A percentile compares a stretch with the other conserved stretches of the same genome.
Conservation (phyloP, 2,797 vertebrate genomes). For the Danio choprae region DNA sequence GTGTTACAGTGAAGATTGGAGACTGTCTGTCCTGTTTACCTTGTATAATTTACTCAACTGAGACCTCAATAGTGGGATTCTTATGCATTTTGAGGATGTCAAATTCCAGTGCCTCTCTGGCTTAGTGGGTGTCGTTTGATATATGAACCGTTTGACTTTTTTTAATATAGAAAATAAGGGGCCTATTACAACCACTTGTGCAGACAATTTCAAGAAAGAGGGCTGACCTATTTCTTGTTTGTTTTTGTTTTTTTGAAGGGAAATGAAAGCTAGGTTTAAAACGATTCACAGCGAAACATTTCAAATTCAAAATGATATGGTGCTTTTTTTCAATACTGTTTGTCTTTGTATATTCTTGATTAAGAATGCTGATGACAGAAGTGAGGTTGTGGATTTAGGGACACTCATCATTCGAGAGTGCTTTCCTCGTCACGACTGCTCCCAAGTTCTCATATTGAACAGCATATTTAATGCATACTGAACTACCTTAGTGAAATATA, state of each 20-base stretch:
- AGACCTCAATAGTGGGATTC: slow-evolving; percentile 16
- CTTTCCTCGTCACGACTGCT: slow-evolving; percentile 11
- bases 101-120: slow-evolving; percentile 33
- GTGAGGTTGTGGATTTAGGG: slow-evolving; percentile 24
- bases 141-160: slow-evolving; percentile 35
- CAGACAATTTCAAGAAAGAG: background rate
- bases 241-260: slow-evolving; percentile 24
- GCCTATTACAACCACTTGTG: slow-evolving; percentile 26
- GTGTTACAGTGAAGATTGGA: slow-evolving; percentile 55
- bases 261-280: background rate
- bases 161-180: background rate
- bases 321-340: slow-evolving; percentile 38
- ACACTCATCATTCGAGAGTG: slow-evolving; percentile 46
- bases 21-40: slow-evolving; percentile 22
- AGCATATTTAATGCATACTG: slow-evolving; percentile 45
- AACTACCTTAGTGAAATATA: slow-evolving; percentile 45
- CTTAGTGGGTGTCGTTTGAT: slow-evolving; percentile 33
- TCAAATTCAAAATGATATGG: slow-evolving; percentile 10
- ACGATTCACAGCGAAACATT: slow-evolving; percentile 9
- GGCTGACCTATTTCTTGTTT: slow-evolving; percentile 10
- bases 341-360: slow-evolving; percentile 37
- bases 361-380: slow-evolving; percentile 22
- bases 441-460: slow-evolving; percentile 47
- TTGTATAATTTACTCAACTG: slow-evolving; percentile 22
- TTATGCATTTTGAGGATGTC: slow-evolving; percentile 22